Evolutionary conservation across 2,113 vertebrate genomes (phyloP).

Genomic region (Rana temporaria): DNA sequence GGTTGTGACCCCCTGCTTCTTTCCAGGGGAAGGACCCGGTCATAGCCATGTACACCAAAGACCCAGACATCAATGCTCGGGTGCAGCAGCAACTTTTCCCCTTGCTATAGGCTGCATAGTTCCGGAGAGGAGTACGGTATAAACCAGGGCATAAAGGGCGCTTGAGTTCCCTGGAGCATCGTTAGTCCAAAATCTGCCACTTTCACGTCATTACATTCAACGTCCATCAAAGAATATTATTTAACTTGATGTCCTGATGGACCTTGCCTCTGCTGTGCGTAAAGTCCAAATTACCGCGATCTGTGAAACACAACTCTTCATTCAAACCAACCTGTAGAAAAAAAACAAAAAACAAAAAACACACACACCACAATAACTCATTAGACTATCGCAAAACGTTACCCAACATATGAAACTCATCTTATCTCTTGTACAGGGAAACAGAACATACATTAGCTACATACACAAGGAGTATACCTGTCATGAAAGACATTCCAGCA

Average conservation of each 20-base stretch:
- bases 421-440: too few species aligned
- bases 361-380: too few species aligned
- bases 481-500: too few species aligned
- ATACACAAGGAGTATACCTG: too few species aligned
- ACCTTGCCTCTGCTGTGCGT: slow-evolving; percentile 86
- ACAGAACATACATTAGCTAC: too few species aligned
- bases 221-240: slow-evolving; percentile 89
- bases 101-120: slow-evolving; percentile 70
- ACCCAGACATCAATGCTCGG: slow-evolving; percentile 78
- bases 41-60: slow-evolving; percentile 89
- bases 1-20: slow-evolving; percentile 74
- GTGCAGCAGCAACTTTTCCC: slow-evolving; percentile 40
- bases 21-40: slow-evolving; percentile 95
- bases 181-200: slow-evolving; percentile 91
- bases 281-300: slow-evolving; percentile 84
- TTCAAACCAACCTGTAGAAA: slow-evolving; percentile 79
- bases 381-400: too few species aligned
- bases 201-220: slow-evolving; percentile 65
- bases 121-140: slow-evolving; percentile 91
- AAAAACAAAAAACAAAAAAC: too few species aligned
- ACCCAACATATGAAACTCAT: too few species aligned
- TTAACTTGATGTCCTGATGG: slow-evolving; percentile 89
- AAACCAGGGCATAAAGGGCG: slow-evolving; percentile 81
- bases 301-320: slow-evolving; percentile 85
- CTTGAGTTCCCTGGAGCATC: slow-evolving; percentile 83